Evolutionary conservation across 1,140 invertebrate genomes (phyloP).

Genomic region (Ooceraea biroi): DNA sequence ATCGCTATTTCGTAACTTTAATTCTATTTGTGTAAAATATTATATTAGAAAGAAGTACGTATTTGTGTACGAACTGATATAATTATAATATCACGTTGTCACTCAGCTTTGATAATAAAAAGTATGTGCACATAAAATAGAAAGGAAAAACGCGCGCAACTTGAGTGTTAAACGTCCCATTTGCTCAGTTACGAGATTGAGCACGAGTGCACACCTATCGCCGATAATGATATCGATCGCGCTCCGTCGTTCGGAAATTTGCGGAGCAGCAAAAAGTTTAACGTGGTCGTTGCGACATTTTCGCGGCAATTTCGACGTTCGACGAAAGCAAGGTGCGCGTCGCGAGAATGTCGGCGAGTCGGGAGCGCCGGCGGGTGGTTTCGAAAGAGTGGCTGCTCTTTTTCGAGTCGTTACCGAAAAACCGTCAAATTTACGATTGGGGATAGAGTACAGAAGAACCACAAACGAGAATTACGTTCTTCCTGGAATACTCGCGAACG

Average conservation of each 20-base stretch:
- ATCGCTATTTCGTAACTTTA: background rate
- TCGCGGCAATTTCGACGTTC: constrained; percentile 36
- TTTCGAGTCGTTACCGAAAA: constrained; percentile 42
- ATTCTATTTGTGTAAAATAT: background rate
- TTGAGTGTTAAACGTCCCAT: background rate
- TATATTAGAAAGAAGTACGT: no score
- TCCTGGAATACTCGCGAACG: background rate
- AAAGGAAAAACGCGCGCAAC: background rate
- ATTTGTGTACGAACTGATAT: no score
- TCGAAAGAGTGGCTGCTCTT: background rate
- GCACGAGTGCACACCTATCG: constrained; percentile 11
- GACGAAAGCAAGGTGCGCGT: constrained; percentile 15
- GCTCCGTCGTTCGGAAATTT: background rate
- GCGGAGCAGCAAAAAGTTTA: constrained; percentile 15
- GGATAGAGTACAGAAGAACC: background rate
- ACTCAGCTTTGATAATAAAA: background rate
- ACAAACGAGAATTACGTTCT: constrained; percentile 22
- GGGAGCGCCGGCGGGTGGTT: background rate
- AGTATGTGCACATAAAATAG: background rate
- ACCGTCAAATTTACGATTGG: constrained; percentile 18
- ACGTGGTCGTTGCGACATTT: constrained; percentile 13
- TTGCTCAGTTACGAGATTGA: background rate
- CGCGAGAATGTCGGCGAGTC: background rate
- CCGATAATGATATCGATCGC: constrained; percentile 46
- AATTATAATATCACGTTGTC: no score